Percentiles rank a stretch among this genome's conserved stretches.
Evolutionary conservation across 2,888 invertebrate species (phyloP).

Genomic region (Polia nebulosa): DNA sequence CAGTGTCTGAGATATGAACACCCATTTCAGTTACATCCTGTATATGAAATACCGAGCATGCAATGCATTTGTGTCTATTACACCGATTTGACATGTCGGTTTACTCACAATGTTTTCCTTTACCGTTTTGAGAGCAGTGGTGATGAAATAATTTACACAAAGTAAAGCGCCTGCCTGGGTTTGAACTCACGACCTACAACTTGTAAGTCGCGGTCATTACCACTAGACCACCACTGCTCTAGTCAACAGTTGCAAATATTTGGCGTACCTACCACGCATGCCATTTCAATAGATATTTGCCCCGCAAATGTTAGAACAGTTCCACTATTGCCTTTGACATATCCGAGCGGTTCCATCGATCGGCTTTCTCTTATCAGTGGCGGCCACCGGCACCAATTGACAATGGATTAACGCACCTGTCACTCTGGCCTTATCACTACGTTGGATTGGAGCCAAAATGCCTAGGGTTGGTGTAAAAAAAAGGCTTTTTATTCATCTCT

Average conservation of each 20-base stretch:
- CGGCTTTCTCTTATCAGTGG: conserved; percentile 27
- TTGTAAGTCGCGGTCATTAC: too few relatives aligned
- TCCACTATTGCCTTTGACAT: conserved; percentile 12
- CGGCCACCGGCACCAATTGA: conserved; percentile 15
- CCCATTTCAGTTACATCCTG: too few relatives aligned
- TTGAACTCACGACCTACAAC: too few relatives aligned
- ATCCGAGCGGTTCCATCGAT: conserved; percentile 17
- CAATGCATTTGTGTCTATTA: too few relatives aligned
- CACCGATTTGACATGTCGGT: too few relatives aligned
- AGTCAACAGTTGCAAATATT: conserved; percentile 1
- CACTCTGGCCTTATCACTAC: conserved; percentile 14
- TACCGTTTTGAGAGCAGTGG: too few relatives aligned
- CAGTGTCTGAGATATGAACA: too few relatives aligned
- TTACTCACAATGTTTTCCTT: too few relatives aligned
- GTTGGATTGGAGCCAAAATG: neutral
- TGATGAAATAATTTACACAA: too few relatives aligned
- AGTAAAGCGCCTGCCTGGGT: too few relatives aligned
- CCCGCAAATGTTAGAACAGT: neutral
- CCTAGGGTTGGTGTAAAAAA: neutral
- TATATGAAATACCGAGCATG: too few relatives aligned
- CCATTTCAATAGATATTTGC: conserved; percentile 2
- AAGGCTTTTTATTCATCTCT: neutral
- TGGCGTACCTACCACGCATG: neutral
- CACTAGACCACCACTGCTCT: too few relatives aligned
- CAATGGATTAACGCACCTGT: conserved; percentile 35